These are phyloP conservation scores for Rhagologus leucostigma DNA, from an alignment of 2,113 vertebrate species.

Conservation along the genomic window DNA sequence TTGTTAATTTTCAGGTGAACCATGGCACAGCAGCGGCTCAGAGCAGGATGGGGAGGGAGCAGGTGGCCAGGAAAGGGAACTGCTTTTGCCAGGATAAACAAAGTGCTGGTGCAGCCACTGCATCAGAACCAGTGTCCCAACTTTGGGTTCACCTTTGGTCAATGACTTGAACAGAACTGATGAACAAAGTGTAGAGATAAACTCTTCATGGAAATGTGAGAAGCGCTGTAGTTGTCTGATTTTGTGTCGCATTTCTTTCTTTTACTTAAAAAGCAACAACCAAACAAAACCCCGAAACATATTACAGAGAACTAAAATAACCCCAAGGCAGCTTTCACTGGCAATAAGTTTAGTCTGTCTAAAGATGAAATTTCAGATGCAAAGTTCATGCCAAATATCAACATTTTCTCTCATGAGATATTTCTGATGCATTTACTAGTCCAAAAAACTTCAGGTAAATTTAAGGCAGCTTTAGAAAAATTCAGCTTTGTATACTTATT, in stretches of 20 bases:
- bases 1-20: background rate
- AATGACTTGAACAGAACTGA: background rate
- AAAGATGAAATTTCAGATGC: background rate
- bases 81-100: slow-evolving; percentile 17
- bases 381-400: background rate
- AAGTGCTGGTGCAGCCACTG: background rate
- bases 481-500: background rate
- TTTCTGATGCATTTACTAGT: background rate
- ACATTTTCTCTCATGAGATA: background rate
- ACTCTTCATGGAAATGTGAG: background rate
- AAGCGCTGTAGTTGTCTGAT: background rate
- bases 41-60: background rate
- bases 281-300: background rate
- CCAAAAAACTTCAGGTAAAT: background rate
- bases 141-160: background rate
- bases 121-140: background rate
- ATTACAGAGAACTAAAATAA: background rate
- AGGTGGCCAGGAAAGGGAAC: slow-evolving; percentile 33
- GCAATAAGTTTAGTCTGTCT: background rate
- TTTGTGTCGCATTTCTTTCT: background rate
- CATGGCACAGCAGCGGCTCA: background rate
- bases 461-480: background rate
- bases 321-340: background rate
- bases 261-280: background rate
- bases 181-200: background rate